Percentiles rank a stretch among this genome's conserved stretches.
phyloP scores from a whole-genome alignment of 2,888 invertebrate species.

The Allophyes oxyacanthae region DNA sequence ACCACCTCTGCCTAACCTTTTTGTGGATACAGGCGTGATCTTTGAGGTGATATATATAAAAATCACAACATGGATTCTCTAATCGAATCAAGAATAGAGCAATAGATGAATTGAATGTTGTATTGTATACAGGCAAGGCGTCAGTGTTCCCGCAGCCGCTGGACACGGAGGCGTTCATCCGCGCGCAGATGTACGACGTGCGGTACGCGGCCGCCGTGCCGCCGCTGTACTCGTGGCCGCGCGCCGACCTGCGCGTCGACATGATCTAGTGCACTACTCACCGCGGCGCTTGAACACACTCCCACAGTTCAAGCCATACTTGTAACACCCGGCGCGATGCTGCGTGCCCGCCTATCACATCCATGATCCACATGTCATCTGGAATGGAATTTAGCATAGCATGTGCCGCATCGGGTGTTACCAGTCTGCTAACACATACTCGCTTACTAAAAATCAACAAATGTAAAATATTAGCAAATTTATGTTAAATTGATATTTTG shows the following conservation, averaged over 20 bases:
- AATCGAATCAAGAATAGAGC: no score
- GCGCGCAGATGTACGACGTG: conserved; percentile 94
- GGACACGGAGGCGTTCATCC: conserved; percentile 92
- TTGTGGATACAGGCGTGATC: no score
- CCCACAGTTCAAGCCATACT: not conserved
- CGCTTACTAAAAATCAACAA: not conserved
- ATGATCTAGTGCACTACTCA: conserved; percentile 63
- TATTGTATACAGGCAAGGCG: conserved; percentile 90
- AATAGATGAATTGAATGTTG: no score
- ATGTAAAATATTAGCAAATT: not conserved
- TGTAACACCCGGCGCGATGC: not conserved
- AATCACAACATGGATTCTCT: not conserved
- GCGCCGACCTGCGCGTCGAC: conserved; percentile 61
- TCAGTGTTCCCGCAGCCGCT: conserved; percentile 94
- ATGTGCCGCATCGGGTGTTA: not conserved
- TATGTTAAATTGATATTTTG: not conserved
- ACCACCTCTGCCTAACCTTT: no score
- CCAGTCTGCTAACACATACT: not conserved
- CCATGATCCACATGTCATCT: not conserved
- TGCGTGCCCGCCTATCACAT: not conserved
- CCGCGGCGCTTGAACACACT: conserved; percentile 14
- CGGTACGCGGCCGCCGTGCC: conserved; percentile 92
- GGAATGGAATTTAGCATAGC: not conserved
- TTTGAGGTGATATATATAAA: no score
- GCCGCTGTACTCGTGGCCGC: conserved; percentile 88